These are phyloP conservation scores for Tetheella fluctuosa DNA, from an alignment of 2,888 invertebrate genomes.

Conservation along the genomic window DNA sequence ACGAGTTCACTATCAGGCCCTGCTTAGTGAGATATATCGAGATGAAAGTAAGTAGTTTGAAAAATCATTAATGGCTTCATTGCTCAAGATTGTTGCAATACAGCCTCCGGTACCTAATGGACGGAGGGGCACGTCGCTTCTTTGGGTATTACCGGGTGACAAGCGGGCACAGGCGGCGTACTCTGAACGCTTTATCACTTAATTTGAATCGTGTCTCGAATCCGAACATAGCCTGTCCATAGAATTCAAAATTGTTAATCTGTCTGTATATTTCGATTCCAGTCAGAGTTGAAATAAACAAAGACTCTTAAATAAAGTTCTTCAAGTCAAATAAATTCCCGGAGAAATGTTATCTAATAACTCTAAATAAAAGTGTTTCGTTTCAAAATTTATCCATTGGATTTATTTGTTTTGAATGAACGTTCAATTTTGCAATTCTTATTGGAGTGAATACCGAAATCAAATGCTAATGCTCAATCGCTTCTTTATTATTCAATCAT, in stretches of 20 bases:
- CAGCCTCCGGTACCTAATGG: slow-evolving; percentile 43
- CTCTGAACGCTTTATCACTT: slow-evolving; percentile 75
- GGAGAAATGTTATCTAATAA: slow-evolving; percentile 34
- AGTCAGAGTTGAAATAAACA: slow-evolving; percentile 40
- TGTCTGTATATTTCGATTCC: slow-evolving; percentile 44
- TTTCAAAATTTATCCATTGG: slow-evolving; percentile 5
- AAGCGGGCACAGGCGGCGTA: slow-evolving; percentile 59
- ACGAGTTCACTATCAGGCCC: too few relatives aligned
- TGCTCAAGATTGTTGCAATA: slow-evolving; percentile 39
- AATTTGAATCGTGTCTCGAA: slow-evolving; percentile 79
- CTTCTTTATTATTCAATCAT: slow-evolving; percentile 43
- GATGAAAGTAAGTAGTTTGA: too few relatives aligned
- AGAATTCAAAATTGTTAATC: slow-evolving; percentile 56
- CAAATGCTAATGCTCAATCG: slow-evolving; percentile 39
- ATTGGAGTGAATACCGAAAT: slow-evolving; percentile 32
- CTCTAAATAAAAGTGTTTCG: slow-evolving; percentile 34
- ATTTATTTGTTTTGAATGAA: slow-evolving; percentile 10
- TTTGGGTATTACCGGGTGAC: slow-evolving; percentile 63
- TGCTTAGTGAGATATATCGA: too few relatives aligned
- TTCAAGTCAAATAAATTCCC: slow-evolving; percentile 41
- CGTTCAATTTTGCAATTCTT: slow-evolving; percentile 2
- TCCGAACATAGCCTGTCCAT: slow-evolving; percentile 54
- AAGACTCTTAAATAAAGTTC: slow-evolving; percentile 42
- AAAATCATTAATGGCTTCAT: slow-evolving; percentile 21
- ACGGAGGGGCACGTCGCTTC: slow-evolving; percentile 48